A percentile compares a stretch with the other conserved stretches of the same genome.
Evolutionary conservation across 2,888 invertebrate species (phyloP).

Genomic region (Pogonocherus hispidulus): DNA sequence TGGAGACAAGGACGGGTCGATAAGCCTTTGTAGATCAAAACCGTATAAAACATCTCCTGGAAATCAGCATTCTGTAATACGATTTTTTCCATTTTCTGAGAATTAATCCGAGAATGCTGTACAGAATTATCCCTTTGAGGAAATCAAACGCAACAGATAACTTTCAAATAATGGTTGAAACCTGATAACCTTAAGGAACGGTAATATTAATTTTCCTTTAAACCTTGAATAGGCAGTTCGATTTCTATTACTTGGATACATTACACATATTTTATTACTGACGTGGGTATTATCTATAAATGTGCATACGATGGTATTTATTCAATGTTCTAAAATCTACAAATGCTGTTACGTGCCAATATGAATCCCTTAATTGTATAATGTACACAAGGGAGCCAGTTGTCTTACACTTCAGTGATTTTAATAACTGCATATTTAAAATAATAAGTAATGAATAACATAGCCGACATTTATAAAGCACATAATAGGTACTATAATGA

Average conservation of each 20-base stretch:
- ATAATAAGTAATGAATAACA: no score
- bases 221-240: conserved; percentile 12
- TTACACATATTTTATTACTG: conserved; percentile 8
- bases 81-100: background rate
- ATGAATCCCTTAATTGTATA: no score
- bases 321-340: background rate
- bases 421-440: no score
- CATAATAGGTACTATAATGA: no score
- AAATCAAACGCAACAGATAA: background rate
- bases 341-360: no score
- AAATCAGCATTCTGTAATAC: background rate
- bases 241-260: conserved; percentile 3
- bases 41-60: background rate
- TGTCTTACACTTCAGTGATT: no score
- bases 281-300: background rate
- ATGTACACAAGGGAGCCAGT: no score
- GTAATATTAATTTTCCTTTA: conserved; percentile 14
- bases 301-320: background rate
- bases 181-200: background rate
- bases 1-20: no score
- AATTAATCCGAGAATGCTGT: background rate
- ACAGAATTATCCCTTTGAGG: background rate
- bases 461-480: no score
- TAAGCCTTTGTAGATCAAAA: no score
- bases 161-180: conserved; percentile 16